Base-by-base conservation (phyloP, 2,797 vertebrate genomes). In the Pyrocephalus nanus region DNA sequence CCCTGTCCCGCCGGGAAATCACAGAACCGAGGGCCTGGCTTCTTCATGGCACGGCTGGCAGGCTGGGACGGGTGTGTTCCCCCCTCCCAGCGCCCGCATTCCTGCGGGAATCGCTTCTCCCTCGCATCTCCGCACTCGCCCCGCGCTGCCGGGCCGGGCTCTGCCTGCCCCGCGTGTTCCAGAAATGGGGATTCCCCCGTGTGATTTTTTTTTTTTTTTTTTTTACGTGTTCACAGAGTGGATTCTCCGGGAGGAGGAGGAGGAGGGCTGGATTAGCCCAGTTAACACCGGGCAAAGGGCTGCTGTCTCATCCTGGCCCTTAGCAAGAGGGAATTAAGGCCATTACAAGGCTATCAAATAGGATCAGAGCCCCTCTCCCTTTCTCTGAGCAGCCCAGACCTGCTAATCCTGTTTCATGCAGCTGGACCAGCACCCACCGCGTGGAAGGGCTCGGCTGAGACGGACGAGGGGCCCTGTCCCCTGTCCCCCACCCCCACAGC, bases 341-440 rank as follows among this genome's bases (percentile, higher is more conserved):
- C 94, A 83, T 93, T 92, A 90, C 92, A 88, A 88, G 94, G 88
- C 83, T 16, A 74, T 93, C 91, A 79, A 93, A 84, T 6, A 36
- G 95, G 93, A 95, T 92, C 91, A 84, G 77, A 78, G 91, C 80
- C 65, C 91, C 69, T 62, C 51, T 47, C 80, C 81, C 86, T 95
- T 95, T 79, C 94, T 94, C 54, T 9, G 5, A 34, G 72, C 92
- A 65, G 83, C 93, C 83, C 82, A 42, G 81, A 40, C 55, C 76
- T 4, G 36, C 58, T 93, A 92, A 96, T 95, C 95, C 94, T 34
- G 77, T 93, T 93, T 86, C 83, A 93, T 4, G 83, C 72, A 34
- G 93, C 76, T 29, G 69, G 58, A 69, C 67, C 72, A 5, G 89
- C 85, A 81, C 90, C 75, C 71, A 66, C 30, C 2, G 0, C 9